A percentile compares a stretch with the other conserved stretches of the same genome.
Evolutionary conservation across 2,888 invertebrate species (phyloP).

Genomic region (Blastobasis adustella): DNA sequence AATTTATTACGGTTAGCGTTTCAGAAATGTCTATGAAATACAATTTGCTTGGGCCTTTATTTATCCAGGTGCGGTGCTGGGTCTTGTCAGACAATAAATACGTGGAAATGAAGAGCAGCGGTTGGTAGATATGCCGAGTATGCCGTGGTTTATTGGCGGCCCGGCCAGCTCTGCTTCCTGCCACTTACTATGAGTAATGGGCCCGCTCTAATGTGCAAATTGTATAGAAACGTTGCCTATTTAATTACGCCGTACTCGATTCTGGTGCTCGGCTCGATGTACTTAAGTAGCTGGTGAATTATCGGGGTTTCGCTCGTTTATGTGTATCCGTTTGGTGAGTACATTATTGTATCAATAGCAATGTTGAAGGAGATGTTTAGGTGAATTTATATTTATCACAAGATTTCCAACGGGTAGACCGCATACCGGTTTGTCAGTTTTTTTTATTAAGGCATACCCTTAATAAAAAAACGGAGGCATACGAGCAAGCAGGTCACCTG

Average conservation of each 20-base stretch:
- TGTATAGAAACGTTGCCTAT: slow-evolving; percentile 2
- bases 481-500: too few relatives aligned
- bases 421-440: too few relatives aligned
- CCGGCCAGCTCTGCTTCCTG: slow-evolving; percentile 17
- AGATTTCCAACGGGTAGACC: too few relatives aligned
- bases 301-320: too few relatives aligned
- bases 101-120: slow-evolving; percentile 27
- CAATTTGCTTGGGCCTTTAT: slow-evolving; percentile 24
- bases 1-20: slow-evolving; percentile 21
- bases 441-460: too few relatives aligned
- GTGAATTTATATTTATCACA: too few relatives aligned
- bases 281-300: too few relatives aligned
- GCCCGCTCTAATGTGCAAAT: slow-evolving; percentile 1
- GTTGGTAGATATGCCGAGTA: slow-evolving; percentile 24
- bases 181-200: slow-evolving; percentile 23
- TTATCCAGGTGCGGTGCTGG: slow-evolving; percentile 22
- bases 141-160: slow-evolving; percentile 21
- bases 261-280: too few relatives aligned
- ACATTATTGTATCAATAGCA: too few relatives aligned
- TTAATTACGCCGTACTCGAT: slow-evolving; percentile 1
- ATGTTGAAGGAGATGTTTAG: too few relatives aligned
- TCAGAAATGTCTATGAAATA: slow-evolving; percentile 22
- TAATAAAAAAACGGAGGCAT: too few relatives aligned
- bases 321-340: too few relatives aligned
- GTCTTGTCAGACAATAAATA: slow-evolving; percentile 32